Evolutionary conservation across 2,113 vertebrate genomes (phyloP).

Genomic region (Triplophysa dalaica): DNA sequence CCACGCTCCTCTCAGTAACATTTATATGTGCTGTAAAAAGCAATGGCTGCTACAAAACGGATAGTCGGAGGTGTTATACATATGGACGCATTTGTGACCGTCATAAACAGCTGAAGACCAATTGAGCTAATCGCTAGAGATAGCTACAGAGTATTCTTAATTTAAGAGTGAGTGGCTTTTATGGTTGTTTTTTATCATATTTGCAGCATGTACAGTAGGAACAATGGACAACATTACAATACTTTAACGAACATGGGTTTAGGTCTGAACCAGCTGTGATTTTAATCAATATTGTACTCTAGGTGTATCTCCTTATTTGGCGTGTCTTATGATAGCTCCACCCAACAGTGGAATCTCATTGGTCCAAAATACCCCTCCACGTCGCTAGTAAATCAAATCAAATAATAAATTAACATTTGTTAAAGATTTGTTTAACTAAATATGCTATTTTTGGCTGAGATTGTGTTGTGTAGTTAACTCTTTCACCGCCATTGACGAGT

Average conservation of each 20-base stretch:
- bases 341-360: not conserved
- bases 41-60: conserved; percentile 3
- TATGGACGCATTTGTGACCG: not conserved
- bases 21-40: not conserved
- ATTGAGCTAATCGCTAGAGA: not conserved
- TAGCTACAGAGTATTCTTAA: not conserved
- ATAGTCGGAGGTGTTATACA: not conserved
- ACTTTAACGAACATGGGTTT: no score
- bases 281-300: no score
- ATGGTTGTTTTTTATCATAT: not conserved
- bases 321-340: not conserved
- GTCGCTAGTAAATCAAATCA: no score
- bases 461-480: no score
- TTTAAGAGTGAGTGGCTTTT: not conserved
- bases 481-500: no score
- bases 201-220: no score
- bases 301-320: no score
- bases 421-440: no score
- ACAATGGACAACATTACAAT: no score
- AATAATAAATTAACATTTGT: no score
- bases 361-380: not conserved
- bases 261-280: no score
- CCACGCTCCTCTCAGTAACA: not conserved
- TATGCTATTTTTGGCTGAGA: no score
- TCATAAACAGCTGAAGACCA: not conserved